A percentile compares a stretch with the other conserved stretches of the same genome.
Evolutionary conservation across 1,140 invertebrate species (phyloP).

Genomic region (Magallana angulata): DNA sequence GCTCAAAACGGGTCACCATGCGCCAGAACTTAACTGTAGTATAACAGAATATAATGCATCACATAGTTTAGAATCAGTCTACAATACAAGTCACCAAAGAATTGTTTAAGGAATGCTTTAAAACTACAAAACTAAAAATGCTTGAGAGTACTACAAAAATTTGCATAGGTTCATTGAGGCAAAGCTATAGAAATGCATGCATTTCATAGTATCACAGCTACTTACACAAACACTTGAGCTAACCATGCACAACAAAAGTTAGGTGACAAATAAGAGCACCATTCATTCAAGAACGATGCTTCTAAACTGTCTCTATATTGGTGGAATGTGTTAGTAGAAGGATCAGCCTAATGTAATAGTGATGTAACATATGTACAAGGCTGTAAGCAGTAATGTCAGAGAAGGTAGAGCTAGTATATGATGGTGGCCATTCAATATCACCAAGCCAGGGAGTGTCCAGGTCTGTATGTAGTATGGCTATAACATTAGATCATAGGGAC

Average conservation of each 20-base stretch:
- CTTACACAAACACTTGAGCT: slow-evolving; percentile 11
- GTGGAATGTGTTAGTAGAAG: not conserved
- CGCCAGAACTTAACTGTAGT: slow-evolving; percentile 32
- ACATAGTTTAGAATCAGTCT: slow-evolving; percentile 9
- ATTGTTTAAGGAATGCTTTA: not conserved
- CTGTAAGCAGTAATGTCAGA: not conserved
- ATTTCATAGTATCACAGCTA: not conserved
- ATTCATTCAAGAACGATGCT: not conserved
- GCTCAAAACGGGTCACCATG: slow-evolving; percentile 36
- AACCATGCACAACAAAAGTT: slow-evolving; percentile 21
- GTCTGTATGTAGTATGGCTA: not conserved
- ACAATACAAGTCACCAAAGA: slow-evolving; percentile 13
- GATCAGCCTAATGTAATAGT: not conserved
- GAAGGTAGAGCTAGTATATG: not conserved
- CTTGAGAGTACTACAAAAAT: slow-evolving; percentile 24
- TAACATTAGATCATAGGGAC: not conserved
- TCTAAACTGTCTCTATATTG: not conserved
- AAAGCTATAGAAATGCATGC: slow-evolving; percentile 12
- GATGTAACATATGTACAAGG: slow-evolving; percentile 2
- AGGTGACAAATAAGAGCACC: not conserved
- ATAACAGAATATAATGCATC: slow-evolving; percentile 31
- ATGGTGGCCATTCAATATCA: not conserved
- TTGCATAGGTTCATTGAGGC: not conserved
- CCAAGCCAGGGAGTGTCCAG: not conserved
- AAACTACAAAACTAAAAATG: slow-evolving; percentile 31